phyloP scores from a whole-genome alignment of 2,113 vertebrate genomes.

The Muscicapa adusta region DNA sequence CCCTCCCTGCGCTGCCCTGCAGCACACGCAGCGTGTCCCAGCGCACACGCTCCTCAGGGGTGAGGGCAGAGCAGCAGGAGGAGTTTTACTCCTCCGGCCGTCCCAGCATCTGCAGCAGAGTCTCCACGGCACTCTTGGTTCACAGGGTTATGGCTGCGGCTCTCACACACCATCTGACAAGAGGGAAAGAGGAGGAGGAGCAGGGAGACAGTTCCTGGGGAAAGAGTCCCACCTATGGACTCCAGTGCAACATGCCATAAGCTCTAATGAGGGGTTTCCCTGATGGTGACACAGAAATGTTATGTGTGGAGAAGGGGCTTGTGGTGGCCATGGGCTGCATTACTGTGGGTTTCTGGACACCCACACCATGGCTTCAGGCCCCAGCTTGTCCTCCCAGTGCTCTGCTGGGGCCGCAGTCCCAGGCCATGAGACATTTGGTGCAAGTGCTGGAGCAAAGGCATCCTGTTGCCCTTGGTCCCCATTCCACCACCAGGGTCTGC shows the following conservation, averaged over 20 bases:
- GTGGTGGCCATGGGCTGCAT: neutral
- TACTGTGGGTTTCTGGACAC: neutral
- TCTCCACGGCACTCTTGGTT: neutral
- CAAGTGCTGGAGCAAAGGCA: neutral
- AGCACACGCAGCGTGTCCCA: accelerated
- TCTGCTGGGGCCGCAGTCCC: neutral
- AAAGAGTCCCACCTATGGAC: neutral
- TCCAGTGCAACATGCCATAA: accelerated
- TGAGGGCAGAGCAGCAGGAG: neutral
- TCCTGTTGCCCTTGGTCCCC: neutral
- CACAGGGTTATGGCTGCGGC: accelerated
- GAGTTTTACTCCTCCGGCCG: accelerated
- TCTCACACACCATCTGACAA: neutral
- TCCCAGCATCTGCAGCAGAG: neutral
- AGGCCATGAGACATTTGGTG: accelerated
- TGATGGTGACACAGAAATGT: neutral
- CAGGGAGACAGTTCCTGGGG: accelerated
- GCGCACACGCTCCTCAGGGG: accelerated
- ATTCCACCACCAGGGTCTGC: too few relatives aligned
- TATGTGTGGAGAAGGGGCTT: neutral
- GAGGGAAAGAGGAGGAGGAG: neutral
- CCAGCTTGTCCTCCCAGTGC: neutral
- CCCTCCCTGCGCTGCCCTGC: accelerated
- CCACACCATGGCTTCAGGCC: neutral
- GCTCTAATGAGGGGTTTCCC: neutral